Conservation (phyloP, 2,113 vertebrate genomes). For the Orycteropus afer region DNA sequence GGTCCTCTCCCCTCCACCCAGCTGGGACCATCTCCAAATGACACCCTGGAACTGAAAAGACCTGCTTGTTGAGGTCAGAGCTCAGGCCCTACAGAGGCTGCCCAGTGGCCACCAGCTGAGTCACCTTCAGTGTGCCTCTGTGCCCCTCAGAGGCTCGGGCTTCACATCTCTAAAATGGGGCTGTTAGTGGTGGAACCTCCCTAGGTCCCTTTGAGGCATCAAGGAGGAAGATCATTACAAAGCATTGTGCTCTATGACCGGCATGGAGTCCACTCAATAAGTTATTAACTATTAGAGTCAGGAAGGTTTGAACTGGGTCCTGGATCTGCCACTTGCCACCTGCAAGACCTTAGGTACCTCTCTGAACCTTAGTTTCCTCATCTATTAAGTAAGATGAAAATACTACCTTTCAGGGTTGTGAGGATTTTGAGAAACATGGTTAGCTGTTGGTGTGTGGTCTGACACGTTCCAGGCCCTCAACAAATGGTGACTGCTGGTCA, state of each 20-base stretch:
- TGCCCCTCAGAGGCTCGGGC: not conserved
- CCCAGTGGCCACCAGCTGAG: not conserved
- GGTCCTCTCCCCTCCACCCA: not conserved
- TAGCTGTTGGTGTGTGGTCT: not conserved
- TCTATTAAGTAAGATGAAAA: not conserved
- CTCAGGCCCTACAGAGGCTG: not conserved
- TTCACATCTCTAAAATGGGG: not conserved
- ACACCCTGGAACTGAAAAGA: not conserved
- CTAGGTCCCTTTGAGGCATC: not conserved
- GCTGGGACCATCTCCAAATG: not conserved
- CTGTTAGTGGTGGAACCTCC: not conserved
- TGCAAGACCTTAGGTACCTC: not conserved
- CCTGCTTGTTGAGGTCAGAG: not conserved
- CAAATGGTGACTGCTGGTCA: accelerated
- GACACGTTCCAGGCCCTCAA: not conserved
- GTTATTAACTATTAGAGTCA: not conserved
- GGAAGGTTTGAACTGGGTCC: not conserved
- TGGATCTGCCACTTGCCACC: not conserved
- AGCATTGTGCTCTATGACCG: not conserved
- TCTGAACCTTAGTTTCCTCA: not conserved
- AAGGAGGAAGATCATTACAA: not conserved
- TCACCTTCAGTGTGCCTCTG: not conserved
- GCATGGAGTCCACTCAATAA: accelerated
- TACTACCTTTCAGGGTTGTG: not conserved
- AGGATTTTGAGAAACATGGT: not conserved